A percentile compares a stretch with the other conserved stretches of the same genome.
Evolutionary conservation across 2,888 invertebrate species (phyloP).

Genomic region (Drosophila melanosoma): DNA sequence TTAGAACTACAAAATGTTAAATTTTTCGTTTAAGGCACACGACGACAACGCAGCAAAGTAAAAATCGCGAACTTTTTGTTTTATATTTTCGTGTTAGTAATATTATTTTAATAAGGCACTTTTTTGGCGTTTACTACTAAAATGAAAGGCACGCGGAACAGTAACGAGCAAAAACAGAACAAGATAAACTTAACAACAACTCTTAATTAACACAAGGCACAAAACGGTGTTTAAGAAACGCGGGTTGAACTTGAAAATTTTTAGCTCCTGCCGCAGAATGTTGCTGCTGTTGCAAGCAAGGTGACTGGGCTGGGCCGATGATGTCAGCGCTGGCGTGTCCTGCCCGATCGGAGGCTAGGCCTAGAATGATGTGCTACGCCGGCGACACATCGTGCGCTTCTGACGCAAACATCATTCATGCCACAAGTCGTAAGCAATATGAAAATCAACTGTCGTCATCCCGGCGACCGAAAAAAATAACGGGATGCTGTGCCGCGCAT

Average conservation of each 20-base stretch:
- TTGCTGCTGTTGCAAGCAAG: constrained; percentile 27
- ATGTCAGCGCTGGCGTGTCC: constrained; percentile 77
- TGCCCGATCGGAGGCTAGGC: constrained; percentile 85
- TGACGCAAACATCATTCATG: constrained; percentile 81
- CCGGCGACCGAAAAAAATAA: constrained; percentile 16
- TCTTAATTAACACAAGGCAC: constrained; percentile 60
- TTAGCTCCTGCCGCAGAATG: constrained; percentile 1
- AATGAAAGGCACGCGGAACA: constrained; percentile 50
- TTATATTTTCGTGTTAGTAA: constrained; percentile 5
- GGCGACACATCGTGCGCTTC: constrained; percentile 84
- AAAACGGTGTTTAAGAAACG: constrained; percentile 61
- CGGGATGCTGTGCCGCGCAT: constrained; percentile 67
- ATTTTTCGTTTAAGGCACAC: constrained; percentile 65
- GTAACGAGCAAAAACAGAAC: constrained; percentile 31
- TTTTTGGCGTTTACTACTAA: constrained; percentile 38
- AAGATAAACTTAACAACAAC: constrained; percentile 61
- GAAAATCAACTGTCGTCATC: constrained; percentile 66
- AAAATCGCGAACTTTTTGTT: constrained; percentile 33
- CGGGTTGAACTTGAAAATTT: constrained; percentile 44
- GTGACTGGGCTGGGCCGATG: constrained; percentile 26
- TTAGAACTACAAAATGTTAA: constrained; percentile 26
- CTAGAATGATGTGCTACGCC: constrained; percentile 85
- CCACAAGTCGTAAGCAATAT: constrained; percentile 78
- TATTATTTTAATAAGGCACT: constrained; percentile 56
- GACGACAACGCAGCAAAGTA: constrained; percentile 51